phyloP scores from a whole-genome alignment of 2,113 vertebrate genomes.

The Passer domesticus region DNA sequence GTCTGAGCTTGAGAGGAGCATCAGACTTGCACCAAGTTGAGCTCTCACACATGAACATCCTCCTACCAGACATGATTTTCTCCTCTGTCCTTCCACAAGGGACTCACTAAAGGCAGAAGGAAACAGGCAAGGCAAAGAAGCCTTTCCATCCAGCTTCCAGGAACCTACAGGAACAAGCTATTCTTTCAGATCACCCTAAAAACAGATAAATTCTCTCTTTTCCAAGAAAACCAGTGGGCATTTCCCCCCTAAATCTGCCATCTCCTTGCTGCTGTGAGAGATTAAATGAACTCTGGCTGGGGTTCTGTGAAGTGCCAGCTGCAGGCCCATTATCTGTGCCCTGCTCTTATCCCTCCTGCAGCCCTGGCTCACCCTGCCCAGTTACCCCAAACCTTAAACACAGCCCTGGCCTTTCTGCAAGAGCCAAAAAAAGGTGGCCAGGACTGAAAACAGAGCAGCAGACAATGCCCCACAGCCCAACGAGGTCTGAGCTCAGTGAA shows the following conservation, averaged over 20 bases:
- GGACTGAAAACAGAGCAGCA: background rate
- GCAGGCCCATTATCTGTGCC: background rate
- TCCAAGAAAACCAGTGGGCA: background rate
- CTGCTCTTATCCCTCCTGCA: background rate
- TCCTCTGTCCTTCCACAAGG: background rate
- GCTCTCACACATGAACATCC: background rate
- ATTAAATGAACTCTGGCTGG: background rate
- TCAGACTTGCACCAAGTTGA: background rate
- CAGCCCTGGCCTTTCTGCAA: background rate
- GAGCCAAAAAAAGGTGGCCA: background rate
- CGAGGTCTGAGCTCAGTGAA: background rate
- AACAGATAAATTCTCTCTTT: background rate
- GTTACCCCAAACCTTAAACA: accelerated
- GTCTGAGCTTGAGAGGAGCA: background rate
- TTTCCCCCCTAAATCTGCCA: background rate
- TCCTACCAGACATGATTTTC: background rate
- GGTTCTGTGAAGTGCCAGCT: background rate
- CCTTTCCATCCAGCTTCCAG: background rate
- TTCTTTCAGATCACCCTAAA: background rate
- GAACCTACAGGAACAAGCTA: background rate
- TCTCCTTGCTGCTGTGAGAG: background rate
- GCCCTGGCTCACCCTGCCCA: background rate
- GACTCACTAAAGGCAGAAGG: background rate
- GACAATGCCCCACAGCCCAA: background rate
- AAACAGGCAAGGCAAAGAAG: background rate